Evolutionary conservation across 2,113 vertebrate species (phyloP).

Genomic region (Motacilla alba): DNA sequence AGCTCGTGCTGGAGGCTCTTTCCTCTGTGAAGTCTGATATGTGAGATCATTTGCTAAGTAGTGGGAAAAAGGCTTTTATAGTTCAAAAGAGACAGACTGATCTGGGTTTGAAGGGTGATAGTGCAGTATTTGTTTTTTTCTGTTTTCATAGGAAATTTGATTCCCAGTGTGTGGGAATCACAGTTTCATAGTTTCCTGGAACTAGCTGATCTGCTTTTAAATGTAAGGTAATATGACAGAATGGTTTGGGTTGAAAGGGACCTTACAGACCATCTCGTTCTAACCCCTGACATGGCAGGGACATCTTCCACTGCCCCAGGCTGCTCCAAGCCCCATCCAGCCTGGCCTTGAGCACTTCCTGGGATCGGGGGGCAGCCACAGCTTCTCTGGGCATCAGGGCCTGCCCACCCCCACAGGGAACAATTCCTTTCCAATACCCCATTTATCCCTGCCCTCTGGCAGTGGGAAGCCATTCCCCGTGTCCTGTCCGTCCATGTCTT

Average conservation of each 20-base stretch:
- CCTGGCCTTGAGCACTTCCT: not conserved
- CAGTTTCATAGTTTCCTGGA: not conserved
- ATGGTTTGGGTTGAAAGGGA: not conserved
- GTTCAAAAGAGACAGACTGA: not conserved
- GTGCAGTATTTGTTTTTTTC: not conserved
- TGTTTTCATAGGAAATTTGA: not conserved
- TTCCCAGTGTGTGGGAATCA: not conserved
- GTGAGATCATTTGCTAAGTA: not conserved
- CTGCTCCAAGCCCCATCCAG: accelerated
- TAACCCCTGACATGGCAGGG: not conserved
- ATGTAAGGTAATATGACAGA: not conserved
- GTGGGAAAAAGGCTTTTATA: not conserved
- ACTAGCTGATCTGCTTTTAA: not conserved
- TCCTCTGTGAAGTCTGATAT: not conserved
- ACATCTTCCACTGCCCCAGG: not conserved
- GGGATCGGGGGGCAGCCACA: not conserved
- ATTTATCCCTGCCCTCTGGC: not conserved
- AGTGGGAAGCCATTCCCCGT: not conserved
- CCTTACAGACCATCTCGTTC: not conserved
- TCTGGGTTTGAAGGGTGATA: not conserved
- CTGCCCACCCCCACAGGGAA: accelerated
- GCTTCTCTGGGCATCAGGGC: not conserved
- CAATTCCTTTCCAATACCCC: not conserved
- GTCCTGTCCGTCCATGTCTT: not conserved
- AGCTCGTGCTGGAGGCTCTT: not conserved